A percentile compares a stretch with the other conserved stretches of the same genome.
phyloP scores from a whole-genome alignment of 2,797 vertebrate species.

The Oreortyx pictus region DNA sequence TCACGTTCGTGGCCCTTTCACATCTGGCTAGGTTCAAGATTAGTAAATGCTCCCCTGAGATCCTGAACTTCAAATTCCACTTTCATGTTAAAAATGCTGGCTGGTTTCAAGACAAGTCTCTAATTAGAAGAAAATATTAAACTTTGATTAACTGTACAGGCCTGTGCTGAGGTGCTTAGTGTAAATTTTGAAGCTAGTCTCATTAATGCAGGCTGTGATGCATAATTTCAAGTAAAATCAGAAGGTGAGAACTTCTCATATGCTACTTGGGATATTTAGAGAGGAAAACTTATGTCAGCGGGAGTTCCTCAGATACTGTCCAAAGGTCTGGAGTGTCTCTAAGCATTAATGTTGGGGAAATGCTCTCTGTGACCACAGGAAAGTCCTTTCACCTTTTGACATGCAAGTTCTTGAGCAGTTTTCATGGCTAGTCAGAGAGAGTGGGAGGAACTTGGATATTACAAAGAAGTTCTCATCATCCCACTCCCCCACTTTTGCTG shows the following conservation, averaged over 20 bases:
- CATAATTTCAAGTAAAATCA: not conserved
- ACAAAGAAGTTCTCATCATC: not conserved
- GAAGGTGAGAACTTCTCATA: not conserved
- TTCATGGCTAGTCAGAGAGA: not conserved
- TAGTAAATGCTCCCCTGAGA: not conserved
- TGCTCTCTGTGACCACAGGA: not conserved
- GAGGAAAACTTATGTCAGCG: not conserved
- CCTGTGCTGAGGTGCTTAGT: not conserved
- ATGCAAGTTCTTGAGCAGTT: not conserved
- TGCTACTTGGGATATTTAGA: not conserved
- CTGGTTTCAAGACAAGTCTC: not conserved
- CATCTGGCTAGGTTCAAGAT: not conserved
- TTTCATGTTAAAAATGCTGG: not conserved
- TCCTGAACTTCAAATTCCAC: not conserved
- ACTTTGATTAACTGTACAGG: not conserved
- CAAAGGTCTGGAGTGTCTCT: not conserved
- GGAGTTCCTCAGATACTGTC: not conserved
- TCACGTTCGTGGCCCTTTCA: not conserved
- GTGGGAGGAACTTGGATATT: not conserved
- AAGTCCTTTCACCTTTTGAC: not conserved
- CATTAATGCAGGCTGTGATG: not conserved
- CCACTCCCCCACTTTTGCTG: not conserved
- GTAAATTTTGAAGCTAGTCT: not conserved
- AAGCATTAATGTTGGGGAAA: not conserved
- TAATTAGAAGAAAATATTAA: not conserved